Evolutionary conservation across 2,113 vertebrate genomes (phyloP).

Genomic region (Felis chaus): DNA sequence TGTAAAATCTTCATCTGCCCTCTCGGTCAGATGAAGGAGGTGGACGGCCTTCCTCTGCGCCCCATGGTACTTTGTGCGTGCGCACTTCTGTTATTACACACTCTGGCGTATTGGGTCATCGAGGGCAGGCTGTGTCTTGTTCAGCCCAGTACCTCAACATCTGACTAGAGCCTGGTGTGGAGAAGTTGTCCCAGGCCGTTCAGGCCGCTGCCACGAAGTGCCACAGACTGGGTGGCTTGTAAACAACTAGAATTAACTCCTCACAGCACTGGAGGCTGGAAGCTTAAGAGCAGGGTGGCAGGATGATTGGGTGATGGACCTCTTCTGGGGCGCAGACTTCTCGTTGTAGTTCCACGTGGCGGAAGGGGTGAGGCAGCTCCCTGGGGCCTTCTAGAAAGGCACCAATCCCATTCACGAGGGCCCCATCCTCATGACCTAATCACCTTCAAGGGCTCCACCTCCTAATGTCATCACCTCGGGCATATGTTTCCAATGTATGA

Average conservation of each 20-base stretch:
- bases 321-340: background rate
- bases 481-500: background rate
- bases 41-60: background rate
- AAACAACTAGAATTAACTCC: background rate
- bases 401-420: background rate
- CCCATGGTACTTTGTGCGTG: accelerated
- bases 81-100: accelerated
- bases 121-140: background rate
- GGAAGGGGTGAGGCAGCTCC: background rate
- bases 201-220: background rate
- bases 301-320: background rate
- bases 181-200: background rate
- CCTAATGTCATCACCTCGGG: background rate
- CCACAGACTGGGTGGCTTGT: background rate
- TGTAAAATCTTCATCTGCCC: background rate
- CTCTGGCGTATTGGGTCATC: accelerated
- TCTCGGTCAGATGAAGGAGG: background rate
- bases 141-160: background rate
- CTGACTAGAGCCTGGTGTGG: background rate
- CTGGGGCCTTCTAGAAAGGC: background rate
- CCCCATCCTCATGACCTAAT: background rate
- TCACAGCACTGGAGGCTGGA: background rate
- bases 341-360: background rate
- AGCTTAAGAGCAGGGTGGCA: background rate
- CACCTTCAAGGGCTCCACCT: background rate